Percentiles rank a stretch among this genome's conserved stretches.
phyloP scores from a whole-genome alignment of 2,113 vertebrate genomes.

The Anhinga anhinga region DNA sequence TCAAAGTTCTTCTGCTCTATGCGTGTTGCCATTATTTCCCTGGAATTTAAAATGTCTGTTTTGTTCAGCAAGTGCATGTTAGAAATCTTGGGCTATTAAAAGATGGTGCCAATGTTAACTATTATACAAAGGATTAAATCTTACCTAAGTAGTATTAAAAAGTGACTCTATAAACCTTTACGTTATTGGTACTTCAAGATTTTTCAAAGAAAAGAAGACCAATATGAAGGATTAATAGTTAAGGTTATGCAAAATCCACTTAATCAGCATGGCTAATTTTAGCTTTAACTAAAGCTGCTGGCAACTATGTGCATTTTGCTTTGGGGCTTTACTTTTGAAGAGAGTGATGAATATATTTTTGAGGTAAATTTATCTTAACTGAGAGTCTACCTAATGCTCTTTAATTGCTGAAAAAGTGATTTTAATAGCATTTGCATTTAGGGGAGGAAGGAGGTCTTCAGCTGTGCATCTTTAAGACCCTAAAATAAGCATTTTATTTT shows the following conservation, averaged over 20 bases:
- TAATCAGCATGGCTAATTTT: conserved; percentile 73
- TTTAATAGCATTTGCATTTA: conserved; percentile 51
- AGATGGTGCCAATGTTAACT: conserved; percentile 45
- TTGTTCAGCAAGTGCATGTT: conserved; percentile 18
- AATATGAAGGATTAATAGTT: conserved; percentile 64
- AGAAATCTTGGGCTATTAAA: conserved; percentile 38
- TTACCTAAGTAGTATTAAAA: conserved; percentile 61
- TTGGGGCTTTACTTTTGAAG: conserved; percentile 60
- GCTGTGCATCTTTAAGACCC: neutral
- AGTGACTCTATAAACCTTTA: conserved; percentile 47
- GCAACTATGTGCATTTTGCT: conserved; percentile 54
- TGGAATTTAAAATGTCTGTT: conserved; percentile 42
- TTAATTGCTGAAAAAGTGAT: conserved; percentile 52
- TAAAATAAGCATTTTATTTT: conserved; percentile 40
- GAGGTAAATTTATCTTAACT: conserved; percentile 67
- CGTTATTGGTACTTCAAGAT: conserved; percentile 45
- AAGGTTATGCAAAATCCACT: conserved; percentile 68
- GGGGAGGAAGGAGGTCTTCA: conserved; percentile 28
- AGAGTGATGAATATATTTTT: conserved; percentile 52
- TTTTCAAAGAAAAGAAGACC: conserved; percentile 56
- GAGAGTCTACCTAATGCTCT: conserved; percentile 54
- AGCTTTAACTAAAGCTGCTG: conserved; percentile 63
- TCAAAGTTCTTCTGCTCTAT: neutral
- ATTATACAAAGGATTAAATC: conserved; percentile 45
- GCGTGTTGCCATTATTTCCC: neutral